phyloP scores from a whole-genome alignment of 2,888 invertebrate genomes.

The Physocephala rufipes region DNA sequence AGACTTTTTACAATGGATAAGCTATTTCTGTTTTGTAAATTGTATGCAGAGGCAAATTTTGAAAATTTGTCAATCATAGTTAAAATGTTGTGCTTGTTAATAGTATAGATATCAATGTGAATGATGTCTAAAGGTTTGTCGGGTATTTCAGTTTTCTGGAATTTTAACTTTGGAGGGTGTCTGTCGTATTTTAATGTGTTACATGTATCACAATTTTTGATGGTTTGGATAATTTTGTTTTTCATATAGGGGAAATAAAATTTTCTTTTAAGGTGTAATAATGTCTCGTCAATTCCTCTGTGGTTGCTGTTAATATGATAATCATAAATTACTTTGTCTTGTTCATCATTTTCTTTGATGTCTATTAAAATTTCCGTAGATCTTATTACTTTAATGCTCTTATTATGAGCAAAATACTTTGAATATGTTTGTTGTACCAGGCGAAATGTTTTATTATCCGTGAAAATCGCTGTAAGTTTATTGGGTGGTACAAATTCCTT shows the following conservation, averaged over 20 bases:
- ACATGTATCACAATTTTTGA: slow-evolving; percentile 46
- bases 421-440: slow-evolving; percentile 41
- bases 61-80: slow-evolving; percentile 38
- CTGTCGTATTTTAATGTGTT: slow-evolving; percentile 43
- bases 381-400: slow-evolving; percentile 24
- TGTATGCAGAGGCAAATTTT: slow-evolving; percentile 29
- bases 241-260: slow-evolving; percentile 45
- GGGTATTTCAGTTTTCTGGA: slow-evolving; percentile 42
- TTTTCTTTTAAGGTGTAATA: too few relatives aligned
- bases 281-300: too few relatives aligned
- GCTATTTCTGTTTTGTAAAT: slow-evolving; percentile 33
- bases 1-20: slow-evolving; percentile 34
- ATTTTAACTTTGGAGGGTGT: slow-evolving; percentile 40
- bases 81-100: slow-evolving; percentile 40
- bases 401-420: slow-evolving; percentile 38
- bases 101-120: slow-evolving; percentile 43
- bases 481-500: slow-evolving; percentile 41
- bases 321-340: slow-evolving; percentile 44
- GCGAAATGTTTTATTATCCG: slow-evolving; percentile 34
- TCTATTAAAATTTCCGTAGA: slow-evolving; percentile 27
- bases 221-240: slow-evolving; percentile 43
- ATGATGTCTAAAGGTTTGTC: slow-evolving; percentile 40
- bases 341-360: slow-evolving; percentile 36
- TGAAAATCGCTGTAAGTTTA: slow-evolving; percentile 37
- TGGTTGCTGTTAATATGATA: slow-evolving; percentile 43